Base-by-base conservation (phyloP, 2,888 invertebrate genomes). In the Cheilosia variabilis region DNA sequence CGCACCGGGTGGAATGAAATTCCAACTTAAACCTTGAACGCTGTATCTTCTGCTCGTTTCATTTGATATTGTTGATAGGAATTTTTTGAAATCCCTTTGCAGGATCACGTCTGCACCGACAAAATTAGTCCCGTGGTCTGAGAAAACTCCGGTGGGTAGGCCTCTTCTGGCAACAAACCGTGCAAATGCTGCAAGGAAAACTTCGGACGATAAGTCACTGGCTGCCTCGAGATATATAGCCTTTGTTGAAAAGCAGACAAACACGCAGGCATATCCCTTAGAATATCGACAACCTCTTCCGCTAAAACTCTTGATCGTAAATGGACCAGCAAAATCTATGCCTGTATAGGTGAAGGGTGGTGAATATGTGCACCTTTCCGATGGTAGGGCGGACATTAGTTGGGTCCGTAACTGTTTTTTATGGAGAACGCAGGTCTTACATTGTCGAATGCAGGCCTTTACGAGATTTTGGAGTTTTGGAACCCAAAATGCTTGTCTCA, bases 261-360 rank as follows among this genome's bases (percentile, higher is more conserved):
- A n/a, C n/a, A n/a, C n/a, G n/a, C n/a, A n/a, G n/a, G n/a, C n/a
- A 2, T 43, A 43, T 43, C 43, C 43, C 43, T 43, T 43, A 15
- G n/a, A 15, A 4, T 1, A 4, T 10, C n/a, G n/a, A n/a, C n/a
- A 50, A 50, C 50, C 50, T 2, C 50, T 19, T 10, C 17, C 19
- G 6, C 19, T 19, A 50, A 50, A 50, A 2, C 22, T 50, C 19
- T 19, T 50, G 50, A 50, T 0, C 0, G 17, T 22, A 17, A 50
- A 50, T 50, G 22, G 58, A 41, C 57, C 71, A n/a, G 58, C 71
- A 31, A 71, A 71, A 45, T 57, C 58, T 4, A 58, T 45, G 9
- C 58, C 71, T 4, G 45, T 60, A 17, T 50, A 34, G 5, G 50
- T 60, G 57, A 71, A 71, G 13, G 71, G 71, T n/a, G 57, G 47